Base-by-base conservation (phyloP, 2,888 invertebrate genomes). In the Troides oblongomaculatus region DNA sequence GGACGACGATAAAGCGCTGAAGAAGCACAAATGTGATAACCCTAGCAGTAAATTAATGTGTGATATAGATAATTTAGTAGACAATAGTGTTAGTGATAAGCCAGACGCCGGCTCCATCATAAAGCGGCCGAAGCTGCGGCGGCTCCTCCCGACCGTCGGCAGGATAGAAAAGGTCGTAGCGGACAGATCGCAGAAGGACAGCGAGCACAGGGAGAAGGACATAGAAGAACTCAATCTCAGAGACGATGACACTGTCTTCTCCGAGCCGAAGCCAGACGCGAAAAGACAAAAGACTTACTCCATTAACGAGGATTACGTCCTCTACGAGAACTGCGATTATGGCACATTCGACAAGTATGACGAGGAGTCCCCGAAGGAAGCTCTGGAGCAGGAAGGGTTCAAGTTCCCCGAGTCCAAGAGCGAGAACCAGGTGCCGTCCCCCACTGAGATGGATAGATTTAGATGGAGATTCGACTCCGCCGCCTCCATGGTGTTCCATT, bases 401-500 rank as follows among this genome's bases (percentile, higher is more conserved):
- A 74, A 79, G 25, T 89, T 86, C 72, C 85, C 88, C 12, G 85
- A 84, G 56, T 78, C 79, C 0, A 76, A 73, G 61, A 82, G 78
- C 69, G 83, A 82, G n/a, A 81, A 79, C 43, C 90, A 90, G 74
- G 94, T 96, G 71, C 96, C 97, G 10, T 95, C 95, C 0, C 94
- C 94, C 0, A 92, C 94, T 46, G 96, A 96, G 74, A 95, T 96
- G 87, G 95, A 95, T 67, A 93, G 94, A 73, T 97, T 97, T 80
- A 91, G 96, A 12, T 94, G 95, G 82, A 94, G 95, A 46, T 91
- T 97, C 78, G 96, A 95, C 77, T 96, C 95, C 63, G 96, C 97
- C 0, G 95, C 97, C 0, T 96, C 95, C 0, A 96, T 97, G 95
- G 95, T 97, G 76, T 97, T 97, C 84, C 96, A 97, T 84, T 94